Conservation (phyloP, 92 coral and sea anemone genomes). For the Siderastrea radians region DNA sequence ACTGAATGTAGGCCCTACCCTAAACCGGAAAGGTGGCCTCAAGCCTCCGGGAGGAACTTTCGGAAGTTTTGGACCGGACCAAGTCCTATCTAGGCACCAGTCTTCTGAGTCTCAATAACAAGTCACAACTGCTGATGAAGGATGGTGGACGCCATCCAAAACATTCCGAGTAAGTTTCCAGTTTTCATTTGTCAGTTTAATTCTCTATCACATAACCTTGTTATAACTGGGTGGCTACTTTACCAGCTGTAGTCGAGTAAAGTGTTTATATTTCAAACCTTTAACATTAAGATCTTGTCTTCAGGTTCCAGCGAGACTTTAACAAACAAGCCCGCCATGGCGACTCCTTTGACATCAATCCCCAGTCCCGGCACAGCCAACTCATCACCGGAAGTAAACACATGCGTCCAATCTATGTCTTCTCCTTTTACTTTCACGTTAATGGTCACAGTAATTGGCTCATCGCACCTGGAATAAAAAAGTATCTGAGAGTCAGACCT, state of each 20-base stretch:
- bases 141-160: too few species aligned
- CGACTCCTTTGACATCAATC: background rate
- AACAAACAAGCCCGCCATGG: slow-evolving; percentile 12
- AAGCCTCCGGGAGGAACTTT: too few species aligned
- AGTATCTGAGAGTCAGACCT: background rate
- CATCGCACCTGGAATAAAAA: slow-evolving; percentile 26
- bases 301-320: background rate
- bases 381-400: slow-evolving; percentile 35
- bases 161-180: too few species aligned
- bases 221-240: too few species aligned
- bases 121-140: too few species aligned
- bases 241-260: background rate
- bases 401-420: slow-evolving; percentile 36
- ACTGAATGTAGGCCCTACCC: too few species aligned
- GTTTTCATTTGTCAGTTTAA: too few species aligned
- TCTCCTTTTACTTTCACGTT: slow-evolving; percentile 11
- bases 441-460: slow-evolving; percentile 31
- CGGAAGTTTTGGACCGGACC: too few species aligned
- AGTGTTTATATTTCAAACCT: slow-evolving; percentile 1
- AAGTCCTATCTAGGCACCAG: too few species aligned
- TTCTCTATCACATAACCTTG: too few species aligned
- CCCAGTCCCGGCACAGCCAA: slow-evolving; percentile 24
- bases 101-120: too few species aligned
- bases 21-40: too few species aligned
- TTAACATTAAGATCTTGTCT: background rate